Evolutionary conservation across 92 coral and sea anemone genomes (phyloP).

Genomic region (Ricordea florida): DNA sequence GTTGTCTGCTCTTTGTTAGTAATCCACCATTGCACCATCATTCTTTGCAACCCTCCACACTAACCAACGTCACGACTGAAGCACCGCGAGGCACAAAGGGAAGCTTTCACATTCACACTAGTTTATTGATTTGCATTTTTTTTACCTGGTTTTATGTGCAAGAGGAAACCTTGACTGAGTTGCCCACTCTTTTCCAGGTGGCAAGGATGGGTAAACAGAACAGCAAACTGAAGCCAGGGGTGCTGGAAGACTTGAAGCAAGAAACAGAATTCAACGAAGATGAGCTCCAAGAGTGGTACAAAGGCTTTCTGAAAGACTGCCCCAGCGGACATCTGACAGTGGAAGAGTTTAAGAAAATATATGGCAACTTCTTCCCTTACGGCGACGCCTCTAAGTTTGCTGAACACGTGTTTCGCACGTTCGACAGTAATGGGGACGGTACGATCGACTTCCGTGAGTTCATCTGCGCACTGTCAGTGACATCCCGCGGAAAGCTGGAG

Average conservation of each 20-base stretch:
- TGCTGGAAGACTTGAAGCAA: constrained; percentile 78
- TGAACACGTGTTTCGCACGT: constrained; percentile 97
- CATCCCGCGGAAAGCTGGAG: constrained; percentile 96
- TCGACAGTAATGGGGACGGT: constrained; percentile 86
- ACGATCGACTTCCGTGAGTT: constrained; percentile 99
- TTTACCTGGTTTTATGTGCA: too few relatives aligned
- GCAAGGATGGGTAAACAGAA: constrained; percentile 92
- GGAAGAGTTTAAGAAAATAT: constrained; percentile 95
- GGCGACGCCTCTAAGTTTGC: constrained; percentile 99
- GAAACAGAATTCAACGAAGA: constrained; percentile 87
- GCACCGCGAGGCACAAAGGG: not conserved
- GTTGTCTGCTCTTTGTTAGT: not conserved
- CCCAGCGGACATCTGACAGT: constrained; percentile 87
- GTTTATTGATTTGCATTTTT: too few relatives aligned
- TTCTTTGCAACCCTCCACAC: not conserved
- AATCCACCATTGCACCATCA: not conserved
- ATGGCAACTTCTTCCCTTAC: constrained; percentile 96
- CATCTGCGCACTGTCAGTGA: constrained; percentile 98
- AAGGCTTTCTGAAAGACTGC: constrained; percentile 94
- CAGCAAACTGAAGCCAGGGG: constrained; percentile 94
- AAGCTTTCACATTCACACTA: too few relatives aligned
- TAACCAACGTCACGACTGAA: constrained; percentile 20
- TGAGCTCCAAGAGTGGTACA: constrained; percentile 99
- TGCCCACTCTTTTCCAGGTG: constrained; percentile 33
- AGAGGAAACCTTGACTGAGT: constrained; percentile 18